phyloP scores from a whole-genome alignment of 1,140 invertebrate species.

The Steinernema feltiae region DNA sequence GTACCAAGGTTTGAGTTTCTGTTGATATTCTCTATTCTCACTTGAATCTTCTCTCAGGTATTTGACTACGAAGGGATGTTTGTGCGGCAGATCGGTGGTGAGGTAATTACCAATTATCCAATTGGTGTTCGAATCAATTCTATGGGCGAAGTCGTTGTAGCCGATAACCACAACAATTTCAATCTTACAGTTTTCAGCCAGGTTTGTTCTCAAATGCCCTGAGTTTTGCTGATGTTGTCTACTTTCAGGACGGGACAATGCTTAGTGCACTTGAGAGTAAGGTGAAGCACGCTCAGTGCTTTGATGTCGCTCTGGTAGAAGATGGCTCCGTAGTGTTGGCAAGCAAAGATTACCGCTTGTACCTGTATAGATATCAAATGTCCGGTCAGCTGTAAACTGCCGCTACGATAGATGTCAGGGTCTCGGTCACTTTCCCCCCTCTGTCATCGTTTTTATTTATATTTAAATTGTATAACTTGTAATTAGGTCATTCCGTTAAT shows the following conservation, averaged over 20 bases:
- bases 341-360: slow-evolving; percentile 82
- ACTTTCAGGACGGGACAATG: slow-evolving; percentile 80
- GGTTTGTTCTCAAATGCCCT: slow-evolving; percentile 40
- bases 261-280: slow-evolving; percentile 94
- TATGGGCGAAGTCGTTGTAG: slow-evolving; percentile 81
- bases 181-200: slow-evolving; percentile 80
- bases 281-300: slow-evolving; percentile 98
- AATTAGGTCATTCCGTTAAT: not conserved
- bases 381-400: not conserved
- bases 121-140: slow-evolving; percentile 97
- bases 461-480: slow-evolving; percentile 1
- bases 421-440: not conserved
- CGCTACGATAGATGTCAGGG: not conserved
- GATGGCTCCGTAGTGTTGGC: slow-evolving; percentile 97
- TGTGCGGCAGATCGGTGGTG: slow-evolving; percentile 91
- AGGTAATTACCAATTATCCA: slow-evolving; percentile 97
- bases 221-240: not conserved
- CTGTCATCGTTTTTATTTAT: slow-evolving; percentile 7
- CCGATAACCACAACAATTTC: slow-evolving; percentile 99
- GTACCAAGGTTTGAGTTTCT: slow-evolving; percentile 70
- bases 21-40: not conserved
- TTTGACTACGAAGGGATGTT: slow-evolving; percentile 98
- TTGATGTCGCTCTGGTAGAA: slow-evolving; percentile 97
- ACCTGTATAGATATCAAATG: slow-evolving; percentile 45
- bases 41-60: slow-evolving; percentile 62